Conservation (phyloP, 2,888 invertebrate species). For the Mellilla xanthometata region DNA sequence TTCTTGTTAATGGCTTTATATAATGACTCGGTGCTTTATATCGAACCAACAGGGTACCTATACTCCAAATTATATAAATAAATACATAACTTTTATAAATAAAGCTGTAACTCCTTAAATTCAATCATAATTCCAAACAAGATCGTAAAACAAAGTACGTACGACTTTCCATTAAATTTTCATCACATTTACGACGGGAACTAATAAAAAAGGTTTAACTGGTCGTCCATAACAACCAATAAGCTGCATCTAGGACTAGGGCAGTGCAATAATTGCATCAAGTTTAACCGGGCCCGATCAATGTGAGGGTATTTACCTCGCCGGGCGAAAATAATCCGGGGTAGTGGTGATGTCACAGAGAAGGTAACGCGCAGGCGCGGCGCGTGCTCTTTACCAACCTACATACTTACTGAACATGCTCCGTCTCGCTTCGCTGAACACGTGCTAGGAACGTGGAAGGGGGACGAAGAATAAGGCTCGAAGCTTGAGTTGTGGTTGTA, state of each 20-base stretch:
- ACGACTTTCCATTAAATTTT: too few species aligned
- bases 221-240: conserved; percentile 36
- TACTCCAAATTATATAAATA: too few species aligned
- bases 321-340: conserved; percentile 81
- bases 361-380: conserved; percentile 43
- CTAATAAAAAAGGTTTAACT: too few species aligned
- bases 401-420: conserved; percentile 12
- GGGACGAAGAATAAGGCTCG: conserved; percentile 1
- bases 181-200: too few species aligned
- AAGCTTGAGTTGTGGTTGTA: conserved; percentile 21
- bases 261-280: conserved; percentile 81
- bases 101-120: too few species aligned
- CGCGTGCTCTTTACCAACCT: conserved; percentile 30
- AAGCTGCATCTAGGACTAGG: conserved; percentile 71
- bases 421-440: conserved; percentile 8
- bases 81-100: too few species aligned
- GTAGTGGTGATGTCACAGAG: conserved; percentile 76
- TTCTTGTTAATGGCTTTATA: background rate
- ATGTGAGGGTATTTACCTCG: conserved; percentile 83
- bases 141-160: too few species aligned
- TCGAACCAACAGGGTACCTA: too few species aligned
- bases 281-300: conserved; percentile 80
- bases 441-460: conserved; percentile 11
- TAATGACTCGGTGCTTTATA: too few species aligned
- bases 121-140: too few species aligned